Base-by-base conservation (phyloP, 2,797 vertebrate genomes). In the Labroides dimidiatus region DNA sequence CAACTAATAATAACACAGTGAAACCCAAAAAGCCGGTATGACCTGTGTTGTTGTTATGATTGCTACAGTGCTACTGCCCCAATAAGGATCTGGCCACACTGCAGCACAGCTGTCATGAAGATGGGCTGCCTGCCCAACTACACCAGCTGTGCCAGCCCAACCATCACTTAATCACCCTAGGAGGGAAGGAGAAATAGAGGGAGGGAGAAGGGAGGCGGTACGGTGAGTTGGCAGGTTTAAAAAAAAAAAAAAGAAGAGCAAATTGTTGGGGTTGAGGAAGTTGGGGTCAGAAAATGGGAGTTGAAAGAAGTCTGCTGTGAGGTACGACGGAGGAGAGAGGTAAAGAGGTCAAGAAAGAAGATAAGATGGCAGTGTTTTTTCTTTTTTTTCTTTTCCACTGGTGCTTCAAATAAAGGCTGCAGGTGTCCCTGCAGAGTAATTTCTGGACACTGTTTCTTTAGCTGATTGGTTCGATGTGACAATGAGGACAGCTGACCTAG, bases 121-220 rank as follows among this genome's bases (percentile, higher is more conserved):
- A 90, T 69, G 87, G 87, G 90, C 84, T 41, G 68, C 76, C 59
- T 84, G 87, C 85, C 89, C 87, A 72, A 64, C 75, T 70, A 67
- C 79, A 88, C 89, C 89, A 90, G 88, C 88, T 90, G 91, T 88
- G 88, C 84, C 89, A 87, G 83, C 71, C 81, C 84, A 77, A 76
- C 82, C 85, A 87, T 77, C 82, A 80, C 84, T 87, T 87, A 85
- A 91, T 89, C 86, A 89, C 80, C 67, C 58, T 62, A 75, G 69
- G 82, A 83, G 71, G 69, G 42, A 82, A 49, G 39, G 53, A 66
- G 49, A 49, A 54, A 66, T 42, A 69, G 64, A 52, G 11, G 42
- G 21, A 52, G 30, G 49, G 68, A 55, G 17, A 23, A 10, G 20
- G 47, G 11, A 37, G 24, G 19, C 14, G 17, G 20, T 17, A 53